Evolutionary conservation across 2,888 invertebrate species (phyloP), one percentile per base, ranked within the genome.

Genomic region (Epirrhoe alternata): DNA sequence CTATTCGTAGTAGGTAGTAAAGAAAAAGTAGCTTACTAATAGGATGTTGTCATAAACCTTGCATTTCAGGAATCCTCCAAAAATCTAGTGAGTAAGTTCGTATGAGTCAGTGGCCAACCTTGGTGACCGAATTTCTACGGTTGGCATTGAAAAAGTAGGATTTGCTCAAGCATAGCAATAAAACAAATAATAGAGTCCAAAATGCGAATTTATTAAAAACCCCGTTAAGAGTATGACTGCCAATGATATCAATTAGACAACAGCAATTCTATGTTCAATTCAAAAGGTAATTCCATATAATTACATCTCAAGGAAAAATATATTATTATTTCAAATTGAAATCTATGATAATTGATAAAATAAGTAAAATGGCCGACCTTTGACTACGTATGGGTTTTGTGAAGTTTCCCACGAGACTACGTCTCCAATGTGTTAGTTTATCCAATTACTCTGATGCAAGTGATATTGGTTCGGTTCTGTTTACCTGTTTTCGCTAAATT

Each of bases 351-450:
- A 52, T 47, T 63, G 24, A 63, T 53, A 17, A 52, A 47, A 52
- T 52, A 54, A 31, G 30, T n/a, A 45, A 42, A 35, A 33, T 45
- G 49, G 64, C 53, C 63, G 70, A 68, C 68, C 69, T 74, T 71
- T 69, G 70, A 76, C 81, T 83, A 77, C 77, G 79, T 78, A 76
- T 79, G 79, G 77, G 80, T 81, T 75, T 81, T 80, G 79, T 77
- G 69, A 76, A 73, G 73, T 78, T 88, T 90, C 90, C 86, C 90
- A 90, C 90, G 88, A 82, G 74, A 79, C 75, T 81, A 69, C 77
- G 77, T 76, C 77, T 79, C 71, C 71, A 74, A 74, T 73, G 74
- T 68, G 61, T 65, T 65, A 53, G 55, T 53, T 77, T 81, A 77
- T 86, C 86, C 75, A 77, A 84, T 89, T 87, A 79, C 85, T 81